phyloP scores from a whole-genome alignment of 2,113 vertebrate genomes.

The Mugil cephalus region DNA sequence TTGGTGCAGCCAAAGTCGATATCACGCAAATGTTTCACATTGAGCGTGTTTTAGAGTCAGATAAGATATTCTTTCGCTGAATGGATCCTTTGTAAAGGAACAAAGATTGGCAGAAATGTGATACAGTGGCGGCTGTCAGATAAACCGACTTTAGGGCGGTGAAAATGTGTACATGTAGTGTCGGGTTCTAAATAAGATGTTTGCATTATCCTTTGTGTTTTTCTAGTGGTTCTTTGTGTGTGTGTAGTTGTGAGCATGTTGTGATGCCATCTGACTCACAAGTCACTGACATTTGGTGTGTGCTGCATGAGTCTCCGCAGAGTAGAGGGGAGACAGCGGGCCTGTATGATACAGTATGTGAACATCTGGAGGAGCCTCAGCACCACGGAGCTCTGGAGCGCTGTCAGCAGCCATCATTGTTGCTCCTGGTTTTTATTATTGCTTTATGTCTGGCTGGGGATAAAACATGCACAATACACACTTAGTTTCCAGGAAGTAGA shows the following conservation, averaged over 20 bases:
- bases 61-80: neutral
- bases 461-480: conserved; percentile 47
- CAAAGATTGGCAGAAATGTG: neutral
- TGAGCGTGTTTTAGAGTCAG: neutral
- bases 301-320: conserved; percentile 48
- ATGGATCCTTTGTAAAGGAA: neutral
- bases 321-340: conserved; percentile 29
- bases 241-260: conserved; percentile 35
- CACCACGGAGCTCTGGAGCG: conserved; percentile 26
- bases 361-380: conserved; percentile 53
- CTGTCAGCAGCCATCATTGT: conserved; percentile 29
- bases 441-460: conserved; percentile 6
- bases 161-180: neutral
- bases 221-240: neutral
- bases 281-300: conserved; percentile 67
- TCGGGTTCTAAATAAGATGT: neutral
- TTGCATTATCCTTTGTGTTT: conserved; percentile 13
- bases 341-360: conserved; percentile 28
- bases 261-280: conserved; percentile 51
- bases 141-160: neutral
- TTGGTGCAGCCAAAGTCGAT: conserved; percentile 22
- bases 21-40: conserved; percentile 2
- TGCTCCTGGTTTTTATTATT: conserved; percentile 35
- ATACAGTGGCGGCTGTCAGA: neutral
- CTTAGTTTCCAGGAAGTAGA: conserved; percentile 10